Percentiles rank a stretch among this genome's conserved stretches.
phyloP scores from a whole-genome alignment of 2,797 vertebrate species.

The Buphagus erythrorhynchus region DNA sequence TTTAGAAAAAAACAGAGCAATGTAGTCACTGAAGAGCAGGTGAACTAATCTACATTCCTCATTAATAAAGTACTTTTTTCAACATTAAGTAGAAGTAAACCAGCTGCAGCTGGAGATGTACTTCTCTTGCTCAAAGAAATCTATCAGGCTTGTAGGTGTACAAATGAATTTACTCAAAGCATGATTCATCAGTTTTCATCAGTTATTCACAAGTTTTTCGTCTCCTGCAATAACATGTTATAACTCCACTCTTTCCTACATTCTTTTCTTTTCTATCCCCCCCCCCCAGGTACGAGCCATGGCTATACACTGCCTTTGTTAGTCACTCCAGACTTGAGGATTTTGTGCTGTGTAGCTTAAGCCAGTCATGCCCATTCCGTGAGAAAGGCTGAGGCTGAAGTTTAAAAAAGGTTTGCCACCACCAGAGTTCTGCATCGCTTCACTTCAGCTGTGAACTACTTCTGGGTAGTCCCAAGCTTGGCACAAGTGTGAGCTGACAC shows the following conservation, averaged over 20 bases:
- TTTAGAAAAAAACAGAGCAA: background rate
- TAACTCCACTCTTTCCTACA: background rate
- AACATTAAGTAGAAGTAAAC: background rate
- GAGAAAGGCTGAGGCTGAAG: background rate
- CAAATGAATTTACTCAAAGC: background rate
- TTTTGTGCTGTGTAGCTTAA: background rate
- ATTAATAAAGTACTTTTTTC: slow-evolving; percentile 15
- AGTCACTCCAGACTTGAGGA: background rate
- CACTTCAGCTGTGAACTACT: background rate
- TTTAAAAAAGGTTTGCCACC: background rate
- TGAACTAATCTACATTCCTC: background rate
- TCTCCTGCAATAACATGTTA: background rate
- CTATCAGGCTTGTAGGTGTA: background rate
- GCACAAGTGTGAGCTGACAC: background rate
- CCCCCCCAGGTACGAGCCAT: background rate
- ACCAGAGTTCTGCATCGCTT: background rate
- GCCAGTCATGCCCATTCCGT: accelerated
- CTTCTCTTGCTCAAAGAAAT: background rate
- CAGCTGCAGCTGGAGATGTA: background rate
- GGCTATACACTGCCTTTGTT: background rate
- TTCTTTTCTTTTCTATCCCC: background rate
- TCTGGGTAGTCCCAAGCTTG: background rate
- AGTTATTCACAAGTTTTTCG: background rate
- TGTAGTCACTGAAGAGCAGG: background rate
- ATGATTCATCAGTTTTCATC: background rate